Percentiles rank a stretch among this genome's conserved stretches.
Conservation (phyloP, 2,888 invertebrate genomes). For the Deilephila elpenor region DNA sequence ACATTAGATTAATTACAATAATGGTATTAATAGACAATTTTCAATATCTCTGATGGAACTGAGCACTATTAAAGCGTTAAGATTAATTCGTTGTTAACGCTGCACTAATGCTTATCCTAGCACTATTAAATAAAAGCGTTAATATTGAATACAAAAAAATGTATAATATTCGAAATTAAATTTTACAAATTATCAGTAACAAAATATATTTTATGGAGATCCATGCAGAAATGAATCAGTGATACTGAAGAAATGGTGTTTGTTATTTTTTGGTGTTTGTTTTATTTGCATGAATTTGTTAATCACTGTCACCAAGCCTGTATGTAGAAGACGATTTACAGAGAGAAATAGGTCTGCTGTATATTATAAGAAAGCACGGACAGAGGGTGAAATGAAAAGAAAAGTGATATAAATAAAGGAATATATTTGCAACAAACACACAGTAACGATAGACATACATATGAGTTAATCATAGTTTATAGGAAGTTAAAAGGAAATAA, state of each 20-base stretch:
- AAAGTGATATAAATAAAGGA: constrained; percentile 82
- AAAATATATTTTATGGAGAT: constrained; percentile 75
- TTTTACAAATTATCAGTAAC: constrained; percentile 58
- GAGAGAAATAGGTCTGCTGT: constrained; percentile 79
- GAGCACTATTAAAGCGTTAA: constrained; percentile 76
- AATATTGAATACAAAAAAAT: constrained; percentile 68
- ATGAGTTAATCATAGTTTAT: constrained; percentile 59
- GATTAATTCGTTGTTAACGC: constrained; percentile 67
- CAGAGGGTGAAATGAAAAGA: constrained; percentile 83
- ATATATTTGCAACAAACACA: constrained; percentile 85
- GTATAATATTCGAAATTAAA: constrained; percentile 58
- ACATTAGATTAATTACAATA: constrained; percentile 28
- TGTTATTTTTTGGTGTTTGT: constrained; percentile 67
- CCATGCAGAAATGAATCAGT: constrained; percentile 83
- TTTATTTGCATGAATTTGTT: constrained; percentile 71
- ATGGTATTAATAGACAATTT: constrained; percentile 22
- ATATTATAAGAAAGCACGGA: constrained; percentile 75
- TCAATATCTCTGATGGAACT: constrained; percentile 41
- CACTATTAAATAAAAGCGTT: constrained; percentile 78
- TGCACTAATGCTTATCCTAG: constrained; percentile 78
- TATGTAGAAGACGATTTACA: constrained; percentile 68
- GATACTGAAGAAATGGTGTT: constrained; percentile 83
- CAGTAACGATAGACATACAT: constrained; percentile 79
- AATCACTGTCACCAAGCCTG: constrained; percentile 78
- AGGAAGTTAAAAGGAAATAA: constrained; percentile 67